phyloP scores from a whole-genome alignment of 2,797 vertebrate genomes.

The Oryzias dopingdopingensis region DNA sequence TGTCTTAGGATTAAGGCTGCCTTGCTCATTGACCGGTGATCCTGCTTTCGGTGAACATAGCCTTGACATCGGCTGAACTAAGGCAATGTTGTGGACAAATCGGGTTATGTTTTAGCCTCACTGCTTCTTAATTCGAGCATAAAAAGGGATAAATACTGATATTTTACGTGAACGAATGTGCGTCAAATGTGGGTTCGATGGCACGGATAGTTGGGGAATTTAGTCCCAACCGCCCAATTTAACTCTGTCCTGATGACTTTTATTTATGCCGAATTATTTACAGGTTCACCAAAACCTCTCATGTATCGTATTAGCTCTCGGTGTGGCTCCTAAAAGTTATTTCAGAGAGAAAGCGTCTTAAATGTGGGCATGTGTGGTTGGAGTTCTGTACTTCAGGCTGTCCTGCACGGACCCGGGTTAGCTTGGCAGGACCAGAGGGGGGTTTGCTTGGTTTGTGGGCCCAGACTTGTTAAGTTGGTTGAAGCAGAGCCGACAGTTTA shows the following conservation, averaged over 20 bases:
- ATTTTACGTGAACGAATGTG: background rate
- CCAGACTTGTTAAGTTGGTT: constrained; percentile 8
- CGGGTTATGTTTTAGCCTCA: background rate
- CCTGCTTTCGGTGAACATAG: constrained; percentile 1
- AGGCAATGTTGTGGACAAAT: background rate
- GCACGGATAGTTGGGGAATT: background rate
- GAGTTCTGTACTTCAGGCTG: constrained; percentile 8
- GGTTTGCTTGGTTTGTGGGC: constrained; percentile 24
- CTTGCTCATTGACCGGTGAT: background rate
- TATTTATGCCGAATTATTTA: constrained; percentile 35
- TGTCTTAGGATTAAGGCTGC: constrained; percentile 10
- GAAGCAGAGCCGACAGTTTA: background rate
- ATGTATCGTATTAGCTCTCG: rapidly evolving
- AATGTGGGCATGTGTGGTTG: background rate
- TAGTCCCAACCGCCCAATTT: constrained; percentile 11
- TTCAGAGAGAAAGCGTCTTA: background rate
- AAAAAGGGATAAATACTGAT: background rate
- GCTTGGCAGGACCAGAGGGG: constrained; percentile 29
- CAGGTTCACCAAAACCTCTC: rapidly evolving
- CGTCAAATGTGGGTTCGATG: background rate
- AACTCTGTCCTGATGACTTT: background rate
- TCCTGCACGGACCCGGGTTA: constrained; percentile 9
- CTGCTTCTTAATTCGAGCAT: background rate
- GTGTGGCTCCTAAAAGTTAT: rapidly evolving
- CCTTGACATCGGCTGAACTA: constrained; percentile 7